A percentile compares a stretch with the other conserved stretches of the same genome.
Evolutionary conservation across 2,888 invertebrate genomes (phyloP).

Genomic region (Conops quadrifasciatus): DNA sequence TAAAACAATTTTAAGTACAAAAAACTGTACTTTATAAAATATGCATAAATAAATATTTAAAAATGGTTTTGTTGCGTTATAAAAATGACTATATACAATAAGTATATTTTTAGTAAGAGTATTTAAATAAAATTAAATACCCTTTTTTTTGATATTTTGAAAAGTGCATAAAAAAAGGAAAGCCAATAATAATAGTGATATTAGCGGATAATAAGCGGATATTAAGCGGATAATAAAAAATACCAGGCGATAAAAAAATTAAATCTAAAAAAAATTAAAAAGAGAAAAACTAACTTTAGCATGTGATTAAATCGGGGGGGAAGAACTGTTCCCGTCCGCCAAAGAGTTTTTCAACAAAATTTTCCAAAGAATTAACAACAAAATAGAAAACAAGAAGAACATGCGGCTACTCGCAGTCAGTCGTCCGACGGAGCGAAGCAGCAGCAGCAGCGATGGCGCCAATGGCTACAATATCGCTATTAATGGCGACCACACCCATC

Average conservation of each 20-base stretch:
- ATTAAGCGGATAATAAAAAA: background rate
- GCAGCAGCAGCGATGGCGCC: conserved; percentile 27
- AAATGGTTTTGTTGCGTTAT: too few relatives aligned
- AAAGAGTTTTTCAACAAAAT: background rate
- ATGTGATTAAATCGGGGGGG: conserved; percentile 7
- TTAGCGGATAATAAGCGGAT: background rate
- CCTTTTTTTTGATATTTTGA: too few relatives aligned
- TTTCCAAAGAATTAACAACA: background rate
- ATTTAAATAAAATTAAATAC: too few relatives aligned
- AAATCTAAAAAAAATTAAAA: background rate
- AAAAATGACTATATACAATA: too few relatives aligned
- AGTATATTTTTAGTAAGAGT: too few relatives aligned
- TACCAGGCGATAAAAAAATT: background rate
- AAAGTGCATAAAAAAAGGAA: too few relatives aligned
- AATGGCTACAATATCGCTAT: conserved; percentile 7
- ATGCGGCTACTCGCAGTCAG: conserved; percentile 19
- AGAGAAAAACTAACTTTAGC: background rate
- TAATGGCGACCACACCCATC: conserved; percentile 2
- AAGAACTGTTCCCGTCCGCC: background rate
- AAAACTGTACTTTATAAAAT: too few relatives aligned
- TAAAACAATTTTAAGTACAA: background rate
- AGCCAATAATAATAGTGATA: too few relatives aligned
- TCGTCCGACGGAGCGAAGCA: background rate
- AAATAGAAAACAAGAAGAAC: conserved; percentile 19
- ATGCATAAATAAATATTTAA: too few relatives aligned